Percentiles rank a stretch among this genome's conserved stretches.
phyloP scores from a whole-genome alignment of 1,140 invertebrate species.

The Thaumetopoea pityocampa region DNA sequence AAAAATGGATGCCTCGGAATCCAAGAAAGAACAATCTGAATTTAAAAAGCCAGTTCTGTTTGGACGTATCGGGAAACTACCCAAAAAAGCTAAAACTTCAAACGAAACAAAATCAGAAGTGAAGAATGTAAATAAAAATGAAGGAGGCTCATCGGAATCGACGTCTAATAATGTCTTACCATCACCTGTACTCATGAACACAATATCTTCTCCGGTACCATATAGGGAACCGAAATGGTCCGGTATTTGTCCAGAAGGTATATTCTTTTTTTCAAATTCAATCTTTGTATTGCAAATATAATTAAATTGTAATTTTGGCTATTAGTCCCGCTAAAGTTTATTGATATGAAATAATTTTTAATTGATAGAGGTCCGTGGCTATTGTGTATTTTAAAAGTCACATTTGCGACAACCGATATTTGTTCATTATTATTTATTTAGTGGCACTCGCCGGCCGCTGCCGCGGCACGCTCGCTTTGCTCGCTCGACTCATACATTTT shows the following conservation, averaged over 20 bases:
- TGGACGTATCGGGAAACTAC: constrained; percentile 60
- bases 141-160: constrained; percentile 17
- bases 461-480: too few species aligned
- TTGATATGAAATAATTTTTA: too few species aligned
- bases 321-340: too few species aligned
- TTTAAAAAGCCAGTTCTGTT: constrained; percentile 69
- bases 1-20: constrained; percentile 27
- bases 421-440: too few species aligned
- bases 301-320: too few species aligned
- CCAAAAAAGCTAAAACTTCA: constrained; percentile 49
- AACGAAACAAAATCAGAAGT: constrained; percentile 20
- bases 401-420: too few species aligned
- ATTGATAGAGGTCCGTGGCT: too few species aligned
- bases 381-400: too few species aligned
- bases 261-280: constrained; percentile 17
- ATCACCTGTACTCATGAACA: constrained; percentile 43
- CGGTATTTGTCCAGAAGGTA: constrained; percentile 76
- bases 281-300: too few species aligned
- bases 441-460: too few species aligned
- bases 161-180: constrained; percentile 32
- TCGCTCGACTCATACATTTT: too few species aligned
- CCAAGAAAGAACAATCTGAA: constrained; percentile 32
- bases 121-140: constrained; percentile 17
- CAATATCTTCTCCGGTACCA: constrained; percentile 65
- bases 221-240: constrained; percentile 89